A percentile compares a stretch with the other conserved stretches of the same genome.
Evolutionary conservation across 2,797 vertebrate species (phyloP).

Genomic region (Squalus acanthias): DNA sequence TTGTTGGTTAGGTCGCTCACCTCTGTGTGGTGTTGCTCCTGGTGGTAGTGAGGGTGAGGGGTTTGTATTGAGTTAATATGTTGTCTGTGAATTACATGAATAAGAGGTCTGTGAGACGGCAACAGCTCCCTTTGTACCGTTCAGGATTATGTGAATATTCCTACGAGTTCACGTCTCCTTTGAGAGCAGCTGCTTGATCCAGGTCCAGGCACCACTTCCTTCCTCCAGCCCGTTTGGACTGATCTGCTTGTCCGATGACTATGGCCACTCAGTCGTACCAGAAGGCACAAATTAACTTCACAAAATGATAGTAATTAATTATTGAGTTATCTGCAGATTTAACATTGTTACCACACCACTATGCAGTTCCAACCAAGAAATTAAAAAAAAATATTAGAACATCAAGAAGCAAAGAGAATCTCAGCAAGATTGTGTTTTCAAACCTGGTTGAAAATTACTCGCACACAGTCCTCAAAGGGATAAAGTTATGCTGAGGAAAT

Average conservation of each 20-base stretch:
- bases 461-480: slow-evolving; percentile 23
- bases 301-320: background rate
- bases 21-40: background rate
- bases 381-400: background rate
- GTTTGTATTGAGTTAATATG: background rate
- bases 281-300: background rate
- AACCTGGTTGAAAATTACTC: slow-evolving; percentile 13
- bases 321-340: background rate
- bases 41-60: background rate
- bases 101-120: background rate
- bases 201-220: background rate
- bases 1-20: background rate
- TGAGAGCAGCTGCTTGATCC: slow-evolving; percentile 1
- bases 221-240: background rate
- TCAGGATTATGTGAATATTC: background rate
- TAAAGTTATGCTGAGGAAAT: slow-evolving; percentile 37
- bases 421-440: background rate
- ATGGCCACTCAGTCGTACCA: background rate
- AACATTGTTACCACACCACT: background rate
- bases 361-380: background rate
- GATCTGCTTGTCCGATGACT: background rate
- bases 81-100: slow-evolving; percentile 10
- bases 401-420: background rate
- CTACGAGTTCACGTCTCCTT: background rate
- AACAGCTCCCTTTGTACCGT: background rate